Evolutionary conservation across 2,113 vertebrate genomes (phyloP).

Genomic region (Triplophysa siluroides): DNA sequence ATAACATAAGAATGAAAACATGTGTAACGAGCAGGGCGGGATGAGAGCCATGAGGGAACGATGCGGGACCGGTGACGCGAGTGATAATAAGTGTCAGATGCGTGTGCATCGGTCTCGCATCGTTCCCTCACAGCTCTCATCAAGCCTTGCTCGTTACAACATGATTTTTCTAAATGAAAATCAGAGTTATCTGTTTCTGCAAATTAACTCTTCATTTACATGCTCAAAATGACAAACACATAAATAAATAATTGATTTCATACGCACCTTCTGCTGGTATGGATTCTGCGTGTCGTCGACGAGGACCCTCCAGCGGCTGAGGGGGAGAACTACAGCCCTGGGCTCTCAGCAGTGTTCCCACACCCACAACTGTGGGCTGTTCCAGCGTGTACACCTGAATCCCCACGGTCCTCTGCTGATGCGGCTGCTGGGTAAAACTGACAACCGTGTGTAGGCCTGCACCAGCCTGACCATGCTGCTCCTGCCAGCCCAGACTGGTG

Average conservation of each 20-base stretch:
- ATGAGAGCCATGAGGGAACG: no score
- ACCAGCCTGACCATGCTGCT: slow-evolving; percentile 58
- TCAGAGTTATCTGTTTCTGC: no score
- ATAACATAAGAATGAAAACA: no score
- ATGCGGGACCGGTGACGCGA: no score
- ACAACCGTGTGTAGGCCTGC: slow-evolving; percentile 71
- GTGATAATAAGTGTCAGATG: no score
- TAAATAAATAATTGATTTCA: not conserved
- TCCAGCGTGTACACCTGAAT: slow-evolving; percentile 78
- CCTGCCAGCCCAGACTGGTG: slow-evolving; percentile 73
- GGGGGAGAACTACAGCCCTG: slow-evolving; percentile 64
- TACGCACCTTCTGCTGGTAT: slow-evolving; percentile 44
- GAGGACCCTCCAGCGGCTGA: slow-evolving; percentile 36
- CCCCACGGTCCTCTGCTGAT: slow-evolving; percentile 76
- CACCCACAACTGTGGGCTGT: slow-evolving; percentile 74
- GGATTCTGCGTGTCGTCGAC: slow-evolving; percentile 68
- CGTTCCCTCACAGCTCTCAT: no score
- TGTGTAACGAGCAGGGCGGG: no score
- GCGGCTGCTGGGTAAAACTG: slow-evolving; percentile 71
- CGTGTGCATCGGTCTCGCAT: no score
- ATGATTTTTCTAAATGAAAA: no score
- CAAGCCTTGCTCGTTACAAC: no score
- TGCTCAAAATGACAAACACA: no score
- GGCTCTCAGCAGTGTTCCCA: slow-evolving; percentile 67
- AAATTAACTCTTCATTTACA: no score